A percentile compares a stretch with the other conserved stretches of the same genome.
These are phyloP conservation scores for Stictocephala bisonia DNA, from an alignment of 2,888 invertebrate genomes.

Conservation along the genomic window DNA sequence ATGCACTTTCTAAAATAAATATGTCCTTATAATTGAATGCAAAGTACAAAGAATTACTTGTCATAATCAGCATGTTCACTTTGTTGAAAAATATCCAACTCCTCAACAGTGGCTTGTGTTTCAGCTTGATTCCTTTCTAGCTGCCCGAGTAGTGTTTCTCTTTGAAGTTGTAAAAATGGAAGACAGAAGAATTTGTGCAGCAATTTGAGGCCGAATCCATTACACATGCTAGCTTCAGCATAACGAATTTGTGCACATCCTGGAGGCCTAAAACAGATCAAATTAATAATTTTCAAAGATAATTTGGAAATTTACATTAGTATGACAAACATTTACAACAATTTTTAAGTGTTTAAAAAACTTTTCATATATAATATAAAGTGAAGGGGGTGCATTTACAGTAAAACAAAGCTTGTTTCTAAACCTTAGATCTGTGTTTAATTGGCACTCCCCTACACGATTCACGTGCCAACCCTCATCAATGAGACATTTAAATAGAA, in stretches of 20 bases:
- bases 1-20: background rate
- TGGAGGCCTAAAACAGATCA: conserved; percentile 53
- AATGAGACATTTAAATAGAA: no score
- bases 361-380: no score
- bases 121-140: conserved; percentile 87
- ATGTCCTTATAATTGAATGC: background rate
- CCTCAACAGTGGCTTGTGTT: conserved; percentile 78
- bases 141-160: conserved; percentile 83
- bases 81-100: conserved; percentile 80
- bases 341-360: no score
- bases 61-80: conserved; percentile 80
- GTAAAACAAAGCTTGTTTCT: no score
- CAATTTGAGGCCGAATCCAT: conserved; percentile 92
- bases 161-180: conserved; percentile 91
- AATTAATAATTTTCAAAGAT: no score
- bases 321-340: no score
- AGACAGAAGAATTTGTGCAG: conserved; percentile 95
- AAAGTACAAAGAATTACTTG: conserved; percentile 64
- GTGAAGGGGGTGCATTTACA: no score
- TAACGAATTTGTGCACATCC: conserved; percentile 79
- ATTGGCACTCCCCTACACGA: no score
- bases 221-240: conserved; percentile 94
- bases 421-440: no score
- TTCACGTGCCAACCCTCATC: no score
- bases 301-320: no score